Percentiles rank a stretch among this genome's conserved stretches.
These are phyloP conservation scores for Vulpes vulpes DNA, from an alignment of 2,113 vertebrate species.

Conservation along the genomic window DNA sequence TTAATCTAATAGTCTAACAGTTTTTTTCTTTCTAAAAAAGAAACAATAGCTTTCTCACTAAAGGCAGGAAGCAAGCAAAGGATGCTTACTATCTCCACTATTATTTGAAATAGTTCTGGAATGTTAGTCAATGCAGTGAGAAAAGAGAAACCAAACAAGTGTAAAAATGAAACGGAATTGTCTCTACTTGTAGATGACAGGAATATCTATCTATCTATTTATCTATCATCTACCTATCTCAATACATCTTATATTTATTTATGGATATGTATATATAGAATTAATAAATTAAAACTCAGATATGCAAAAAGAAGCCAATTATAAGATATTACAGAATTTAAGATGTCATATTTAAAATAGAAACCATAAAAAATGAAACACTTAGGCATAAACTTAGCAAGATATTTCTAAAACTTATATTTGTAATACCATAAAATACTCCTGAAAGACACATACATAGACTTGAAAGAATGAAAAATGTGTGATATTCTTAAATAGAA, in stretches of 20 bases:
- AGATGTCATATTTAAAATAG: background rate
- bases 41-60: background rate
- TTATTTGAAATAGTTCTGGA: background rate
- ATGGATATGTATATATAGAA: background rate
- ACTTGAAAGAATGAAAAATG: background rate
- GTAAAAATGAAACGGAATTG: background rate
- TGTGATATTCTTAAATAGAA: background rate
- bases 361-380: background rate
- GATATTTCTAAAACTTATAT: background rate
- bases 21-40: no score
- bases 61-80: background rate
- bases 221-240: background rate
- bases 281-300: background rate
- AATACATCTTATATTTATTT: background rate
- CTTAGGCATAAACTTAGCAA: background rate
- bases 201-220: background rate
- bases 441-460: background rate
- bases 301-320: background rate
- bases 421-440: background rate
- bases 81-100: background rate
- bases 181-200: background rate
- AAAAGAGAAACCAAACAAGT: background rate
- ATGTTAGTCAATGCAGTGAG: background rate
- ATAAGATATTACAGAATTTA: background rate
- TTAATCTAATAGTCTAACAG: background rate